Conservation (phyloP, 2,888 invertebrate genomes). For the Drosophila ustulata region DNA sequence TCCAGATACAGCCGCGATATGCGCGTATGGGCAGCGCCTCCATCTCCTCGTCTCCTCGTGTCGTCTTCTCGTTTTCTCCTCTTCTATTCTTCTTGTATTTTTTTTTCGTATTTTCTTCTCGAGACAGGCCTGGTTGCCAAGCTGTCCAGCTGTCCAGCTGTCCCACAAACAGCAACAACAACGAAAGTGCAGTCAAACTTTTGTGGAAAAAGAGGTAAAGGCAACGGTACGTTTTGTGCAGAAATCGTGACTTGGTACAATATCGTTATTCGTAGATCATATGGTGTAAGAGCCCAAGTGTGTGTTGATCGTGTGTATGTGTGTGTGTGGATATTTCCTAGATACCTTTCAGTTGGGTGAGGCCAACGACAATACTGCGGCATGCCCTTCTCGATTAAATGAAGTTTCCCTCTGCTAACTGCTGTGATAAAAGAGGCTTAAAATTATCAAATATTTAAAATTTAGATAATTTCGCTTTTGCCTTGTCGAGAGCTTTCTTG, state of each 20-base stretch:
- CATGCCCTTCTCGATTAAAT: constrained; percentile 38
- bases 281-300: constrained; percentile 77
- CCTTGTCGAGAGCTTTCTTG: not conserved
- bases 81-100: constrained; percentile 15
- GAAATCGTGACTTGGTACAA: constrained; percentile 84
- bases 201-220: constrained; percentile 48
- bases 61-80: constrained; percentile 29
- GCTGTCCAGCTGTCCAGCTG: constrained; percentile 28
- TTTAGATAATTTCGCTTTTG: not conserved
- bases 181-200: constrained; percentile 39
- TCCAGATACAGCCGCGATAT: constrained; percentile 62
- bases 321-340: constrained; percentile 59
- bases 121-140: constrained; percentile 32
- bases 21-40: constrained; percentile 76
- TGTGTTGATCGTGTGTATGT: constrained; percentile 46
- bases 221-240: constrained; percentile 81
- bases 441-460: too few species aligned
- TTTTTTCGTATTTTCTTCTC: constrained; percentile 8
- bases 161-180: constrained; percentile 33
- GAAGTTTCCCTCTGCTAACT: constrained; percentile 3
- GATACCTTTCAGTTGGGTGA: constrained; percentile 57
- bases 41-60: not conserved
- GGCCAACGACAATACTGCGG: constrained; percentile 48
- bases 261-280: constrained; percentile 83
- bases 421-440: too few species aligned